phyloP scores from a whole-genome alignment of 2,113 vertebrate species.

The Protomyctophum bolini region DNA sequence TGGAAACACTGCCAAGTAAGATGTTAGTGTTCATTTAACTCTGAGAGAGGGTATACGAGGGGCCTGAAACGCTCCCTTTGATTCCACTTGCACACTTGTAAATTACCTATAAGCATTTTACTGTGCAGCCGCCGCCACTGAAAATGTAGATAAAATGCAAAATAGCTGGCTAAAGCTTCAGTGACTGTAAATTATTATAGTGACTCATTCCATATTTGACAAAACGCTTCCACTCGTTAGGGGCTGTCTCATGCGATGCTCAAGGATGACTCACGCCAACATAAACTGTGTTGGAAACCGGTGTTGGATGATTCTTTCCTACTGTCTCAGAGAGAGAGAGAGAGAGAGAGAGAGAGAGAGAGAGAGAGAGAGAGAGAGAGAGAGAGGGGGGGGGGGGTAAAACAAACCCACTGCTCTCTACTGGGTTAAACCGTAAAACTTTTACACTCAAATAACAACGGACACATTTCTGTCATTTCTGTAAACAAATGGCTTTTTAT shows the following conservation, averaged over 20 bases:
- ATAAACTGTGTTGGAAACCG: too few relatives aligned
- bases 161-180: conserved; percentile 1
- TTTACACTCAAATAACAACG: not conserved
- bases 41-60: too few relatives aligned
- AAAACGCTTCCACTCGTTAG: not conserved
- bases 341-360: too few relatives aligned
- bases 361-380: too few relatives aligned
- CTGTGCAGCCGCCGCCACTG: not conserved
- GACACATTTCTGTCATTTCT: conserved; percentile 1
- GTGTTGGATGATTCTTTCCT: too few relatives aligned
- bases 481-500: conserved; percentile 20
- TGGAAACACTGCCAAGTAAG: not conserved
- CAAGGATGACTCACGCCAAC: conserved; percentile 6
- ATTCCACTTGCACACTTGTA: too few relatives aligned
- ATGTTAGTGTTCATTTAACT: too few relatives aligned
- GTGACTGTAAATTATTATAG: conserved; percentile 13
- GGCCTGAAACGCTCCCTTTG: too few relatives aligned
- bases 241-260: not conserved
- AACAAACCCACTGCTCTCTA: not conserved
- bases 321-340: too few relatives aligned
- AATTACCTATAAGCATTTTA: too few relatives aligned
- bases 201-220: conserved; percentile 9
- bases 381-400: too few relatives aligned
- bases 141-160: conserved; percentile 26
- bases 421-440: not conserved